Evolutionary conservation across 2,888 invertebrate genomes (phyloP), one percentile per base, ranked within the genome.

Genomic region (Tenodera sinensis): DNA sequence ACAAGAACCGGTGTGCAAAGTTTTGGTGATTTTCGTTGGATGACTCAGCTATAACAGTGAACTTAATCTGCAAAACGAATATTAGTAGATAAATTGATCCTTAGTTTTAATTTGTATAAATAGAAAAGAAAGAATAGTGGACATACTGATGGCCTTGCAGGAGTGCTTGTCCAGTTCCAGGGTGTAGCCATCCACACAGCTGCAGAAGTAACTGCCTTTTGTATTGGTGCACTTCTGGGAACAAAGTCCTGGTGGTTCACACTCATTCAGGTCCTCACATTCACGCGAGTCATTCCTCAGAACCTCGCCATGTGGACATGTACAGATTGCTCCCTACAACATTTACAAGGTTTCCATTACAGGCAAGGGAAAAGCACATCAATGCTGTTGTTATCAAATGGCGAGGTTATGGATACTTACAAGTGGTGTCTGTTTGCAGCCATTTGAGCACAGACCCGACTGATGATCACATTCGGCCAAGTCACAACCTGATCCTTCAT

Each of bases 401-500:
- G 0, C 4, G 20, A 20, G 20, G 20, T 15, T 71, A 71, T 25
- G 27, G 30, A 4, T 7, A 91, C 92, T 91, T 91, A 92, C 93
- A 54, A 94, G 93, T 0, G 98, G 98, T 0, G 98, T 98, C 92
- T 97, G 97, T 91, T 97, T 96, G 93, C 98, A 98, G 2, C 95
- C 96, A 92, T 97, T 97, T 3, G 97, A 96, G 92, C 99, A 99
- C 7, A 97, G 94, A 0, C 96, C 96, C 0, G 93, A 93, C 92
- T 96, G 96, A 92, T 96, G 96, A 85, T 95, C 94, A 92, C 98
- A 98, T 92, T 97, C 97, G 0, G 95, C 96, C 87, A 97, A 94
- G 92, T 97, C 98, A 92, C 99, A 99, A 88, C 97, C 96, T 14
- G 96, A 95, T 82, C 99, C 99, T 95, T 99, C 99, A 92, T 98